A percentile compares a stretch with the other conserved stretches of the same genome.
Evolutionary conservation across 1,140 invertebrate genomes (phyloP).

Genomic region (Zelostemma sp.): DNA sequence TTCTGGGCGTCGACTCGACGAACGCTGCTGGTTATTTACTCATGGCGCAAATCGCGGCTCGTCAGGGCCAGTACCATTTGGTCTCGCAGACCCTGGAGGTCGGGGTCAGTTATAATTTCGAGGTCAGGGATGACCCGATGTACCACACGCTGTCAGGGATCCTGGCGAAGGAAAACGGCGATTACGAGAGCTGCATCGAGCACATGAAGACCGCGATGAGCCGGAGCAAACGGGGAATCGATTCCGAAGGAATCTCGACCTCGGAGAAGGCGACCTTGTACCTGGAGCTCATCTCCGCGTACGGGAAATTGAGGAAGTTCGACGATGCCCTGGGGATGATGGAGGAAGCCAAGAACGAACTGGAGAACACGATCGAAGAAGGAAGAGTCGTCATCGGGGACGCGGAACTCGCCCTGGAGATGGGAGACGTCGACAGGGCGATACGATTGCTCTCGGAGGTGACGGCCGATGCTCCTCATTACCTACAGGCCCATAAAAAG

Average conservation of each 20-base stretch:
- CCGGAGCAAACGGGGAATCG: slow-evolving; percentile 59
- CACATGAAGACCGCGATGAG: slow-evolving; percentile 81
- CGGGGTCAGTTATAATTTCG: slow-evolving; percentile 91
- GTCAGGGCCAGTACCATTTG: slow-evolving; percentile 80
- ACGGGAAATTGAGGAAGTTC: slow-evolving; percentile 78
- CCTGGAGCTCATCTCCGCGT: slow-evolving; percentile 87
- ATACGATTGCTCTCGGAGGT: slow-evolving; percentile 84
- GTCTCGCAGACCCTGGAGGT: slow-evolving; percentile 89
- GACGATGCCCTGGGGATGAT: slow-evolving; percentile 86
- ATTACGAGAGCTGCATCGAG: slow-evolving; percentile 79
- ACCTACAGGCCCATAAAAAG: slow-evolving; percentile 87
- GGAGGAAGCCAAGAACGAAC: slow-evolving; percentile 85
- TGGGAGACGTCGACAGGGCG: slow-evolving; percentile 86
- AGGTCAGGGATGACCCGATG: slow-evolving; percentile 89
- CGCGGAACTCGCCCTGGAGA: slow-evolving; percentile 84
- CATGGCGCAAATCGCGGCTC: slow-evolving; percentile 86
- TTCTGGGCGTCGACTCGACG: slow-evolving; percentile 83
- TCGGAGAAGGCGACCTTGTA: slow-evolving; percentile 89
- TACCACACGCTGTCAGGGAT: slow-evolving; percentile 90
- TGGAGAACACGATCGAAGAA: slow-evolving; percentile 85
- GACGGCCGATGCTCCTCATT: slow-evolving; percentile 85
- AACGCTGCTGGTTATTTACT: slow-evolving; percentile 87
- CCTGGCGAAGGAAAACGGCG: slow-evolving; percentile 82
- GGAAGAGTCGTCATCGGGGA: slow-evolving; percentile 85
- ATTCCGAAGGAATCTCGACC: slow-evolving; percentile 57